Evolutionary conservation across 2,797 vertebrate species (phyloP).

Genomic region (Megaceryle alcyon): DNA sequence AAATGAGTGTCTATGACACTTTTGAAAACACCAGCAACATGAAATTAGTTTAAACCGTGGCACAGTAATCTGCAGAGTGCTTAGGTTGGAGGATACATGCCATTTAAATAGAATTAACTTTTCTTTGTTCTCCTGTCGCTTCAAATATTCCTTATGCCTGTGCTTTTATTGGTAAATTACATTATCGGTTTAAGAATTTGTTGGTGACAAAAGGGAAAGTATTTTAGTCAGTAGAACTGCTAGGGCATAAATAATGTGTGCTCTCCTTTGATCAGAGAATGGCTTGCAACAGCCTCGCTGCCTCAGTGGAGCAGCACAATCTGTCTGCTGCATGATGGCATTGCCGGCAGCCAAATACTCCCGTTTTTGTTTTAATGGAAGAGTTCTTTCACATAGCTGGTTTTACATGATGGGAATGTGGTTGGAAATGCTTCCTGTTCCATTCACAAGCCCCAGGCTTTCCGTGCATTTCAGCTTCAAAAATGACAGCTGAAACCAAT

Average conservation of each 20-base stretch:
- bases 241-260: conserved; percentile 59
- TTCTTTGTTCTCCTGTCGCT: conserved; percentile 43
- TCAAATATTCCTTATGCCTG: not conserved
- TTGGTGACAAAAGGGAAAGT: conserved; percentile 49
- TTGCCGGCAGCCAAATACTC: conserved; percentile 74
- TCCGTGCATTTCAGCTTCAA: conserved; percentile 61
- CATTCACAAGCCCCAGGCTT: conserved; percentile 73
- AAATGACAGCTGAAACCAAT: conserved; percentile 80
- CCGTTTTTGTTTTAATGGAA: conserved; percentile 76
- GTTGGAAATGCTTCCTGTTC: conserved; percentile 76
- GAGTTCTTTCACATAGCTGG: conserved; percentile 73
- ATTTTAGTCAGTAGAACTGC: conserved; percentile 57
- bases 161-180: conserved; percentile 37
- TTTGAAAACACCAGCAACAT: not conserved
- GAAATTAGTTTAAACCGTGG: not conserved
- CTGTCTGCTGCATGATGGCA: conserved; percentile 69
- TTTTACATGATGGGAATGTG: conserved; percentile 77
- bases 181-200: conserved; percentile 59
- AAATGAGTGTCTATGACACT: not conserved
- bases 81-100: not conserved
- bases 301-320: conserved; percentile 61
- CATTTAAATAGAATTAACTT: conserved; percentile 30
- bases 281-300: conserved; percentile 43
- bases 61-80: not conserved
- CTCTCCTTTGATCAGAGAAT: conserved; percentile 60